Percentiles rank a stretch among this genome's conserved stretches.
These are phyloP conservation scores for Bombus pyrosoma DNA, from an alignment of 1,140 invertebrate genomes.

Conservation along the genomic window DNA sequence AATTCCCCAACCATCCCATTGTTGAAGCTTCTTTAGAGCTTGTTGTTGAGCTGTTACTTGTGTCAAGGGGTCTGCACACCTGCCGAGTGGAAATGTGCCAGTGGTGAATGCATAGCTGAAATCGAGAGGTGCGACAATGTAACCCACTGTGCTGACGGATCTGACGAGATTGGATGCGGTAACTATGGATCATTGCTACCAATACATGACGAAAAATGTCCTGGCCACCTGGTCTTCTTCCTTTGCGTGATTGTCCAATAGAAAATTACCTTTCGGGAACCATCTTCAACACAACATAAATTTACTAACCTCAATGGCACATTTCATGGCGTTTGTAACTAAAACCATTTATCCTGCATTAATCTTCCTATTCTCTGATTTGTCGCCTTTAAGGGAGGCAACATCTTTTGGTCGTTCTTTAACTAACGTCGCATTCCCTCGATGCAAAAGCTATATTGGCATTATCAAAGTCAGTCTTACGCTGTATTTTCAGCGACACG, in stretches of 20 bases:
- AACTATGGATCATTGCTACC: constrained; percentile 55
- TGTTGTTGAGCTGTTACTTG: constrained; percentile 41
- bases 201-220: constrained; percentile 40
- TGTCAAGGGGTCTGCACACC: constrained; percentile 74
- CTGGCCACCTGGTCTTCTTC: constrained; percentile 5
- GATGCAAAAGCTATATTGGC: too few relatives aligned
- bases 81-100: constrained; percentile 79
- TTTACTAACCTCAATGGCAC: neutral
- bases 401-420: too few relatives aligned
- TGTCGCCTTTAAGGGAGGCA: neutral
- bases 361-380: neutral
- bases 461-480: neutral
- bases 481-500: too few relatives aligned
- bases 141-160: constrained; percentile 87
- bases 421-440: constrained; percentile 40
- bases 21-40: neutral
- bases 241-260: neutral
- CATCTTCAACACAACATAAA: neutral
- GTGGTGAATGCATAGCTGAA: constrained; percentile 88
- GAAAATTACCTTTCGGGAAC: neutral
- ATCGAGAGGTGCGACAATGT: constrained; percentile 87
- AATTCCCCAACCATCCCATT: neutral
- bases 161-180: constrained; percentile 87
- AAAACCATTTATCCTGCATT: neutral
- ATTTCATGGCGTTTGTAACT: neutral